Base-by-base conservation (phyloP, 2,888 invertebrate genomes). In the Stenichneumon culpator region DNA sequence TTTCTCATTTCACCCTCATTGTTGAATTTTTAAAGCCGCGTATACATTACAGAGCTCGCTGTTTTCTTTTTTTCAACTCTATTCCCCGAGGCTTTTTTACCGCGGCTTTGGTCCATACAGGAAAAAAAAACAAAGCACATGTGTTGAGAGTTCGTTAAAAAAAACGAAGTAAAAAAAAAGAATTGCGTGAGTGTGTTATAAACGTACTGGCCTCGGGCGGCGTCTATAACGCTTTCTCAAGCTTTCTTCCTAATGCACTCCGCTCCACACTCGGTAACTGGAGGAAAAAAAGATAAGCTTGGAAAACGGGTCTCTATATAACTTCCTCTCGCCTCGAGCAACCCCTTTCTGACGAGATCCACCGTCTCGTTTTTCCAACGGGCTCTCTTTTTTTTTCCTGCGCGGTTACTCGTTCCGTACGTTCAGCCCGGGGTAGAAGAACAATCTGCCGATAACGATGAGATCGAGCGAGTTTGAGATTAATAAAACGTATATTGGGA, bases 161-260 rank as follows among this genome's bases (percentile, higher is more conserved):
- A 22, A 32, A 22, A 4, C 3, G 28, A 16, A 14, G 44, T 36
- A 36, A 11, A 11, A 11, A 39, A 39, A 39, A 39, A 44, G 16
- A 44, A 44, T 16, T 4, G 36, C 54, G 32, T 14, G 52, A 54
- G 22, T 9, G 36, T 52, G 70, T 54, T 54, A 52, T 36, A 36
- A 22, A 36, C 54, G 19, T 52, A n/a, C 36, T 52, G 39, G 70
- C 70, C 54, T 72, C 19, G 6, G 54, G 70, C 70, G 54, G 22
- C 54, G 70, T 54, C 70, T 36, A 22, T 52, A 54, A 36, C 39
- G 63, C 63, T 65, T 65, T 75, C 39, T 63, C 75, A 47, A 75
- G 63, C 70, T 72, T 50, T 63, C 75, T 57, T 65, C 63, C 22
- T 60, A 80, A 69, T 65, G 63, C 67, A 52, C 50, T 74, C 47